Conservation (phyloP, 2,888 invertebrate genomes). For the Galeruca laticollis region DNA sequence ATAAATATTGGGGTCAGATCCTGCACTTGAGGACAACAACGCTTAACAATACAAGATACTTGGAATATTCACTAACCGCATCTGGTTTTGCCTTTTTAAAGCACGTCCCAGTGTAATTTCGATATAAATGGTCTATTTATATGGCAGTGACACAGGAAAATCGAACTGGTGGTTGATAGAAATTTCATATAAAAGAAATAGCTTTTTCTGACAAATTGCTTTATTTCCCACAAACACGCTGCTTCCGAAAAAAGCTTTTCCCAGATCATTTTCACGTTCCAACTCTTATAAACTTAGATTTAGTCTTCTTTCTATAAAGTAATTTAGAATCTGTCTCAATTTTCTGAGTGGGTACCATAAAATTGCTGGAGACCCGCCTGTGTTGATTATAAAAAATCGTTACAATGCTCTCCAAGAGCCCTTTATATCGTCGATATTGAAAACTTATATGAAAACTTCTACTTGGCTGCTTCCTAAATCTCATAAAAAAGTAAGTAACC, state of each 20-base stretch:
- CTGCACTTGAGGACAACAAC: not conserved
- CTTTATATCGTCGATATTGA: conserved; percentile 18
- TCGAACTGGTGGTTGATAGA: conserved; percentile 9
- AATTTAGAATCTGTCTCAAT: conserved; percentile 13
- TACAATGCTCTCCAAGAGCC: conserved; percentile 17
- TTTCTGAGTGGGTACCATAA: conserved; percentile 4
- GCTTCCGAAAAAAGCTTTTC: conserved; percentile 2
- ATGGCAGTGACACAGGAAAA: not conserved
- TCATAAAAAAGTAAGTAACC: conserved; percentile 16
- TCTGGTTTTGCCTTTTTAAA: not conserved
- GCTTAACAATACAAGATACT: not conserved
- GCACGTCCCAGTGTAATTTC: not conserved
- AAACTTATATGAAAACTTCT: conserved; percentile 19
- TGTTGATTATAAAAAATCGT: conserved; percentile 19
- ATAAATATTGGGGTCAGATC: not conserved
- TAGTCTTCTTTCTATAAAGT: conserved; percentile 16
- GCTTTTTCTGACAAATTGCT: conserved; percentile 6
- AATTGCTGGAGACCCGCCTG: conserved; percentile 6
- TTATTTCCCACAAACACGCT: conserved; percentile 6
- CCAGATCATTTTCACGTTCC: conserved; percentile 6
- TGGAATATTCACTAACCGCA: not conserved
- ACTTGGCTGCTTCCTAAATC: conserved; percentile 13
- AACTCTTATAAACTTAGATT: conserved; percentile 4
- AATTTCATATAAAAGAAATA: conserved; percentile 8
- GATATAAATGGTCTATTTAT: conserved; percentile 5